Evolutionary conservation across 2,888 invertebrate genomes (phyloP), one percentile per base, ranked within the genome.

Genomic region (Drosophila phalerata): DNA sequence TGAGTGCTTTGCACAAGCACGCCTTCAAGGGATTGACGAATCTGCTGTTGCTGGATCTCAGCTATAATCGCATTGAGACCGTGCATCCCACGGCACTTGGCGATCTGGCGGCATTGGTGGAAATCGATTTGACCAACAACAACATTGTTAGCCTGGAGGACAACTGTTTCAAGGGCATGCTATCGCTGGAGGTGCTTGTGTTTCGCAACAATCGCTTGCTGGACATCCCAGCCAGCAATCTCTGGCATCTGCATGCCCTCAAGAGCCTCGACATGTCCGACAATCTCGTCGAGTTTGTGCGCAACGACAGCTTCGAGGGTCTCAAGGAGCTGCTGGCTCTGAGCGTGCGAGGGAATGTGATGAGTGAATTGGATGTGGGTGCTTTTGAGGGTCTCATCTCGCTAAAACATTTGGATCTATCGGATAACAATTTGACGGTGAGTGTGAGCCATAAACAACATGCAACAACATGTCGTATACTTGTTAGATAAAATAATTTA

Each of bases 371-470:
- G 74, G 95, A 96, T 91, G 94, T 95, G 79, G 94, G 95, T 74
- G 96, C 96, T 51, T 95, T 97, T 81, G 95, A 96, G 80, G 96
- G 96, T 64, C 93, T 97, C 58, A 94, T 95, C 55, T 94, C 95
- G 49, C 92, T 98, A 49, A 95, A 95, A 70, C 94, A 94, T 85
- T 94, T 97, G 85, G 96, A 97, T 92, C 93, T 97, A 73, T 95
- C 96, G 75, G 96, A 97, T 91, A 98, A 98, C 92, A 96, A 96
- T 92, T 94, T 98, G 90, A 96, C 96, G 81, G 93, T 94, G 48
- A 93, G 91, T 90, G 47, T 37, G 13, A 40, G 56, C 19, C 30
- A 52, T 45, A 52, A 57, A 61, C 69, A 58, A 75, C 45, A 57
- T 34, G 40, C 15, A 15, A 15, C 65, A 64, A 66, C 74, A 55